phyloP scores from a whole-genome alignment of 1,140 invertebrate genomes.

The Philopotamus ludificatus region DNA sequence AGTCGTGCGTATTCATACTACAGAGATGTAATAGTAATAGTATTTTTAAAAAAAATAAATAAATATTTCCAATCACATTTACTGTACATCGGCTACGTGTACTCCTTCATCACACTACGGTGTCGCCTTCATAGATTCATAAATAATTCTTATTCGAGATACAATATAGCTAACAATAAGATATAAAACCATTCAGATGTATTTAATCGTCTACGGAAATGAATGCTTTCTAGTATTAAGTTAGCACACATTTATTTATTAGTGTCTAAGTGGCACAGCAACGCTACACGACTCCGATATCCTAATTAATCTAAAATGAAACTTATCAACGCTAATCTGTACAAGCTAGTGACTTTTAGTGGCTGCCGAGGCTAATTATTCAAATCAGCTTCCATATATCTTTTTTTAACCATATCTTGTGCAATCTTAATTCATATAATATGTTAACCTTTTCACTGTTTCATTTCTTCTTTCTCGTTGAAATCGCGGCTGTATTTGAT shows the following conservation, averaged over 20 bases:
- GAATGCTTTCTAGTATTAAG: constrained; percentile 11
- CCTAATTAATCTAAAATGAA: constrained; percentile 21
- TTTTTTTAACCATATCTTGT: constrained; percentile 2
- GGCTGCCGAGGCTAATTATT: neutral
- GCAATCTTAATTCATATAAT: neutral
- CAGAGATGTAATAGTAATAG: neutral
- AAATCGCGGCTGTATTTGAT: constrained; percentile 39
- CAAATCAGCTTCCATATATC: neutral
- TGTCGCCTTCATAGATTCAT: neutral
- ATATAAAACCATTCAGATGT: neutral
- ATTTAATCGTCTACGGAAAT: neutral
- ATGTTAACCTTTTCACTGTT: constrained; percentile 17
- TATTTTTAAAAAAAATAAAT: constrained; percentile 15
- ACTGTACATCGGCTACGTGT: neutral
- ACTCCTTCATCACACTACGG: neutral
- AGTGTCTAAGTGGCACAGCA: constrained; percentile 30
- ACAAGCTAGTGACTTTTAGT: constrained; percentile 35
- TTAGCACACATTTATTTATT: constrained; percentile 13
- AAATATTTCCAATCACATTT: constrained; percentile 1
- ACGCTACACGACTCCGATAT: constrained; percentile 18
- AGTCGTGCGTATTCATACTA: constrained; percentile 3
- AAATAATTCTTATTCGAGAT: neutral
- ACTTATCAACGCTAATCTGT: constrained; percentile 19
- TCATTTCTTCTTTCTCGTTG: constrained; percentile 17
- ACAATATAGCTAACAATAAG: neutral